Conservation (phyloP, 2,888 invertebrate species). For the Xiphydria camelus region DNA sequence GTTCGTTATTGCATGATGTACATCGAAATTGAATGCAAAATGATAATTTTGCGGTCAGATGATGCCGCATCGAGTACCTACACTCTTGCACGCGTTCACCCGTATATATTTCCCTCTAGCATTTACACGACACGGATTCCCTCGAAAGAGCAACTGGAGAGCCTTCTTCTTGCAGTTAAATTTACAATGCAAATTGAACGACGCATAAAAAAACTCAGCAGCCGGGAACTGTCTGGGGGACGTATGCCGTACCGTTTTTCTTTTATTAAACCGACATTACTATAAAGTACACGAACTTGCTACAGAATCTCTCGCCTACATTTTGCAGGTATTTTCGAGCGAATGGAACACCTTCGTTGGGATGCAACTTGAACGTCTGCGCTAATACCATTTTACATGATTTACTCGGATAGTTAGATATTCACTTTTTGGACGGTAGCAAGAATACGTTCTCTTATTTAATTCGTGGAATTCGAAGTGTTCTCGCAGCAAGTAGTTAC, state of each 20-base stretch:
- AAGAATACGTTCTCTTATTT: background rate
- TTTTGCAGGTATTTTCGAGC: no score
- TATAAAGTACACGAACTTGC: no score
- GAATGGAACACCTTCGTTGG: no score
- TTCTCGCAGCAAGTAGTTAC: background rate
- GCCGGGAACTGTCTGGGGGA: slow-evolving; percentile 32
- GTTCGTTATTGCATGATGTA: no score
- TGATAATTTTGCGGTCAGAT: no score
- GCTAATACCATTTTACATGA: no score
- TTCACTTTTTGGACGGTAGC: no score
- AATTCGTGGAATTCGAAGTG: background rate
- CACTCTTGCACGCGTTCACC: background rate
- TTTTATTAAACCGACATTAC: slow-evolving; percentile 24
- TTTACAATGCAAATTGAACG: slow-evolving; percentile 47
- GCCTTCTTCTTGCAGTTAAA: slow-evolving; percentile 41
- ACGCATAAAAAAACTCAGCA: slow-evolving; percentile 32
- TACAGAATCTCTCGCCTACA: no score
- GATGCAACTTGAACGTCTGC: no score
- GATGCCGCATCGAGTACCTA: no score
- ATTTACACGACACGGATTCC: slow-evolving; percentile 36
- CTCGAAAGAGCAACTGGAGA: slow-evolving; percentile 35
- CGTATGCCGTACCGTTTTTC: slow-evolving; percentile 31
- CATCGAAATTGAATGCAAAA: no score
- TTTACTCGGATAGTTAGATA: no score
- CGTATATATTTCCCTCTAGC: background rate